Evolutionary conservation across 2,113 vertebrate species (phyloP).

Genomic region (Leptosomus discolor): DNA sequence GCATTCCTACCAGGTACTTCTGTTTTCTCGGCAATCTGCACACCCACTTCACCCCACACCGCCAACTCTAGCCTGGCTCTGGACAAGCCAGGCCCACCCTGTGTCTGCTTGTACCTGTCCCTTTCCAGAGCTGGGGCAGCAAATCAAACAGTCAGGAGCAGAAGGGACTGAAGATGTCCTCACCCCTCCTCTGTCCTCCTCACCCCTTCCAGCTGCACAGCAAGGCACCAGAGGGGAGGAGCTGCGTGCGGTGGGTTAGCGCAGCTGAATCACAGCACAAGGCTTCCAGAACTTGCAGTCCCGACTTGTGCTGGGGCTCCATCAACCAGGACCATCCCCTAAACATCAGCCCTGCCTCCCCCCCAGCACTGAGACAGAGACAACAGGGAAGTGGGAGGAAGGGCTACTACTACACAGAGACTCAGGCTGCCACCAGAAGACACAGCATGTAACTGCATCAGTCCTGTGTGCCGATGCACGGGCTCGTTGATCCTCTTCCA

Average conservation of each 20-base stretch:
- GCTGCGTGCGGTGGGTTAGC: accelerated
- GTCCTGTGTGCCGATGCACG: not conserved
- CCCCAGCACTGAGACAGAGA: not conserved
- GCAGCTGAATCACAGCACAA: not conserved
- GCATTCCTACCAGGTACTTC: not conserved
- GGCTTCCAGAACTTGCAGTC: not conserved
- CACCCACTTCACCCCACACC: not conserved
- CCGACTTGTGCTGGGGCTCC: not conserved
- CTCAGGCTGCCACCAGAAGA: not conserved
- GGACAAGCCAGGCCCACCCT: not conserved
- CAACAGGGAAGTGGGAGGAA: not conserved
- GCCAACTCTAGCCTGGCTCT: not conserved
- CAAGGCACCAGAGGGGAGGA: not conserved
- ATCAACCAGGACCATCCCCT: not conserved
- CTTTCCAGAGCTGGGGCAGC: not conserved
- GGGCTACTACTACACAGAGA: too few relatives aligned
- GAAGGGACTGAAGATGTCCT: not conserved
- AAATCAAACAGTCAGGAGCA: not conserved
- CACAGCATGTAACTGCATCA: not conserved
- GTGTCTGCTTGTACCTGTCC: not conserved
- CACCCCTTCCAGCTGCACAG: not conserved
- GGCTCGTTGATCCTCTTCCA: not conserved
- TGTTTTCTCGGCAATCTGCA: not conserved
- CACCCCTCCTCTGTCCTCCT: not conserved
- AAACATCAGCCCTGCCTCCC: not conserved